These are phyloP conservation scores for Anser brachyrhynchus DNA, from an alignment of 2,113 vertebrate species.

Conservation along the genomic window DNA sequence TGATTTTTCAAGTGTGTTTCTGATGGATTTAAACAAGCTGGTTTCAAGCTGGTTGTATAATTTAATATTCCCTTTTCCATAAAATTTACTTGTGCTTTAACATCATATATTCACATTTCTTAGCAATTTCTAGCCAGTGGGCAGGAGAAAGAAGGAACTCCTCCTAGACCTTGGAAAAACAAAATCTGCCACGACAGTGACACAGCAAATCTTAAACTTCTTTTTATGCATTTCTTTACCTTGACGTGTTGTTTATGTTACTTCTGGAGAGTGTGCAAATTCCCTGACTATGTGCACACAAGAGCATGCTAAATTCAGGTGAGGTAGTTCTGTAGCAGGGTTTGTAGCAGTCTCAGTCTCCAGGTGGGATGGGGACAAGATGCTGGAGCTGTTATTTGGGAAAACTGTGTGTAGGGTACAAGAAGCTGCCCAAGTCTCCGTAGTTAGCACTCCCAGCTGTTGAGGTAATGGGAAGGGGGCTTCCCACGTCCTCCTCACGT, in stretches of 20 bases:
- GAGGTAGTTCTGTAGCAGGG: neutral
- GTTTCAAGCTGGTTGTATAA: neutral
- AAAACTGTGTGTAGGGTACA: neutral
- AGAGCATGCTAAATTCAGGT: neutral
- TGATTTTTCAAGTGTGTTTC: neutral
- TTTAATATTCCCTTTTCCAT: neutral
- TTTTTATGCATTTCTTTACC: neutral
- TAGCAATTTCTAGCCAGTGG: neutral
- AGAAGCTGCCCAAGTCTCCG: neutral
- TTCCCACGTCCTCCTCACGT: neutral
- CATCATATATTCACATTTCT: neutral
- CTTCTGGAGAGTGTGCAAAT: neutral
- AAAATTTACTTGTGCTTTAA: neutral
- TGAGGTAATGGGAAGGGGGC: fast-evolving
- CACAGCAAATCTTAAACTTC: neutral
- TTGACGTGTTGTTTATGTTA: neutral
- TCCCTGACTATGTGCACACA: neutral
- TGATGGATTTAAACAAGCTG: neutral
- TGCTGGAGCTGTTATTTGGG: neutral
- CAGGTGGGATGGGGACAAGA: neutral
- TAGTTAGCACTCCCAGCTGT: neutral
- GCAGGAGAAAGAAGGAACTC: neutral
- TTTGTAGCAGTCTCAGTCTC: neutral
- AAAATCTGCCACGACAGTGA: neutral
- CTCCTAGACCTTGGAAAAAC: neutral